Base-by-base conservation (phyloP, 1,140 invertebrate genomes). In the Ceratina japonica region DNA sequence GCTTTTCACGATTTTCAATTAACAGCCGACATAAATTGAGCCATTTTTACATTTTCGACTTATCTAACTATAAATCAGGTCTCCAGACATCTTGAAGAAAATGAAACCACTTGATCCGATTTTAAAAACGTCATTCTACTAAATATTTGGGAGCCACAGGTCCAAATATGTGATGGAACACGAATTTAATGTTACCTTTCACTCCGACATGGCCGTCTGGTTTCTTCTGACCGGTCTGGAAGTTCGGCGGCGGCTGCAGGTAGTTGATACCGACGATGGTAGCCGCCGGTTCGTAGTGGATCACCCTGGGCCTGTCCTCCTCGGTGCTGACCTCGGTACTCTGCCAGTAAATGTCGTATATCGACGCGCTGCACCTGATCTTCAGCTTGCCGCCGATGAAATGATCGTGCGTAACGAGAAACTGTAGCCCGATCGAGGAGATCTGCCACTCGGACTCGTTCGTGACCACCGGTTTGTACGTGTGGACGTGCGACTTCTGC, bases 281-380 rank as follows among this genome's bases (percentile, higher is more conserved):
- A 0, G 89, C 90, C 8, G 86, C 87, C 18, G 89, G 89, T 66
- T 89, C 90, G 20, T 87, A 85, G 61, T 90, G 88, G 18, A 88
- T 81, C 49, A 88, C 78, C 66, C 87, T 90, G 0, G 88, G 89
- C 64, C 90, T 91, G 76, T 94, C 93, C 81, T 94, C 93, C 80
- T 94, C 93, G 0, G 93, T 92, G 78, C 93, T 94, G 78, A 94
- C 93, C 87, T 95, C 94, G 54, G 93, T 93, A 80, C 94, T 95
- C 89, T 94, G 93, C 91, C 93, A 93, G 87, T 95, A 95, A 78
- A 95, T 92, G 49, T 93, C 92, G 87, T 94, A 94, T 82, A 95
- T 93, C 52, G 93, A 93, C 0, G 94, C 94, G 58, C 93, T 94
- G 83, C 94, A 95, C 16, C 94, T 92, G 68, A 95, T 93, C 92